Conservation (phyloP, 2,888 invertebrate genomes). For the Venusia cambrica region DNA sequence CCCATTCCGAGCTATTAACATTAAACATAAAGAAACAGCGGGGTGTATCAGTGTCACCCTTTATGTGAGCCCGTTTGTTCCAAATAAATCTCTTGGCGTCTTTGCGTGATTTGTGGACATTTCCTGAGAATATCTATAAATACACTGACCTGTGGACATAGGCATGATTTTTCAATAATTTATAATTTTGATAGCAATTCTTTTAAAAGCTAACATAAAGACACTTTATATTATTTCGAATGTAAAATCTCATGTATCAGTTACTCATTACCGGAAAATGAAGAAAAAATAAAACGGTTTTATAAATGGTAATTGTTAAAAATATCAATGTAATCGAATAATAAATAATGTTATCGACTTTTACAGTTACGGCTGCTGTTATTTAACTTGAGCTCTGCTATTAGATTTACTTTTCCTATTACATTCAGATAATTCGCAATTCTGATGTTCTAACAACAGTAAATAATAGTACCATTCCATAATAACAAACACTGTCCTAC, state of each 20-base stretch:
- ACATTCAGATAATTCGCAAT: constrained; percentile 16
- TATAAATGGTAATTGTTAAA: too few species aligned
- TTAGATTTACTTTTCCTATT: constrained; percentile 17
- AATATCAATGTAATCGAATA: too few species aligned
- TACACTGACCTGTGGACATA: too few species aligned
- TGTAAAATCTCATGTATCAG: too few species aligned
- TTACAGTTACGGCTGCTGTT: constrained; percentile 6
- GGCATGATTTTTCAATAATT: too few species aligned
- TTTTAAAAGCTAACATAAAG: too few species aligned
- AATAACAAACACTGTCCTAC: constrained; percentile 44
- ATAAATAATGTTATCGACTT: constrained; percentile 21
- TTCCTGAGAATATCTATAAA: constrained; percentile 20
- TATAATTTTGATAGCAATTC: too few species aligned
- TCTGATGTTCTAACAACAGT: constrained; percentile 36
- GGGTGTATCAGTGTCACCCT: constrained; percentile 74
- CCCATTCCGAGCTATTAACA: constrained; percentile 69
- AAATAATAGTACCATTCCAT: constrained; percentile 46
- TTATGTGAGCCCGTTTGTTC: constrained; percentile 53
- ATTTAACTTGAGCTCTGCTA: constrained; percentile 5
- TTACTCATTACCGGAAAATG: too few species aligned
- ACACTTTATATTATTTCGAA: too few species aligned
- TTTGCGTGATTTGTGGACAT: constrained; percentile 23
- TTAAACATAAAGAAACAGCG: constrained; percentile 74
- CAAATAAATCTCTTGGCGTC: constrained; percentile 40
- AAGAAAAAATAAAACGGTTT: too few species aligned